Percentiles rank a stretch among this genome's conserved stretches.
These are phyloP conservation scores for Aplodontia rufa DNA, from an alignment of 2,113 vertebrate species.

Conservation along the genomic window DNA sequence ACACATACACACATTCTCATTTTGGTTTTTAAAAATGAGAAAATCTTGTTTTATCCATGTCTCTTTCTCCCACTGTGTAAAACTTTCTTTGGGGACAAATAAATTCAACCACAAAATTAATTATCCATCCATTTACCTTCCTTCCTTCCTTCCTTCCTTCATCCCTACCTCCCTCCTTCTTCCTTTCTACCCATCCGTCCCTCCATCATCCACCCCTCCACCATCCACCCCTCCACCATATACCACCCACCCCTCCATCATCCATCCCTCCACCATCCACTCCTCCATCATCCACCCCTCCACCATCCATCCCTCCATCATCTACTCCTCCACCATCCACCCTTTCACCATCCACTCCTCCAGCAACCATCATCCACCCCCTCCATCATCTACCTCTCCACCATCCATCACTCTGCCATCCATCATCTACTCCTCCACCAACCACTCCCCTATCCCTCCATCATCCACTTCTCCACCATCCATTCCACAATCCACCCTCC, in stretches of 20 bases:
- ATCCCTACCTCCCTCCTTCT: neutral
- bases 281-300: too few relatives aligned
- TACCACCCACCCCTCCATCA: too few relatives aligned
- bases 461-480: fast-evolving
- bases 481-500: neutral
- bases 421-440: too few relatives aligned
- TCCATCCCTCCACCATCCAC: too few relatives aligned
- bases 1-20: fast-evolving
- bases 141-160: neutral
- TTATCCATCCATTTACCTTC: neutral
- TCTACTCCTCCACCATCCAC: too few relatives aligned
- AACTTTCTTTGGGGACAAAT: neutral
- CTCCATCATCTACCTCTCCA: too few relatives aligned
- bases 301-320: too few relatives aligned
- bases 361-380: too few relatives aligned
- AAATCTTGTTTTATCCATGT: neutral
- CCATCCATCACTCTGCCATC: too few relatives aligned
- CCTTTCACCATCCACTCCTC: too few relatives aligned
- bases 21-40: neutral
- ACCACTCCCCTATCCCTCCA: too few relatives aligned
- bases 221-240: too few relatives aligned
- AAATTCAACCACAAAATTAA: neutral
- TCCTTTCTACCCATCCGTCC: neutral
- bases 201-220: neutral
- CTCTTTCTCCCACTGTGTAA: neutral